phyloP scores from a whole-genome alignment of 2,888 invertebrate species.

The Cantharis lateralis region DNA sequence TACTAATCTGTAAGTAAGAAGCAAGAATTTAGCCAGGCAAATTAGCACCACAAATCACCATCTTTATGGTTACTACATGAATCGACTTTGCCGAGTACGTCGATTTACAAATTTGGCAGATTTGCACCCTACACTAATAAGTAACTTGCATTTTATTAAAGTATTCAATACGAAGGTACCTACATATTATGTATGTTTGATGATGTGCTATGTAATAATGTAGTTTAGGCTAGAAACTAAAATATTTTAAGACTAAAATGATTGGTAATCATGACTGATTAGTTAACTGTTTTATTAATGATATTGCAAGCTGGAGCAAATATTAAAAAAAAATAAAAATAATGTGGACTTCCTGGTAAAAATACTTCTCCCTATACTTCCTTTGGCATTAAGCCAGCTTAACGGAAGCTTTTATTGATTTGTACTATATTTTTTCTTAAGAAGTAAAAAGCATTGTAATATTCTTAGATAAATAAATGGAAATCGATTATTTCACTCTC shows the following conservation, averaged over 20 bases:
- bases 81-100: background rate
- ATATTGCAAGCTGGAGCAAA: background rate
- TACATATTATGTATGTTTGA: no score
- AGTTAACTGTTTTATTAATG: background rate
- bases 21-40: background rate
- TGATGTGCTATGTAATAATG: background rate
- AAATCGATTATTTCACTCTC: background rate
- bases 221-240: background rate
- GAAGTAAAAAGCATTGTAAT: background rate
- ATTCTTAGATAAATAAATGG: background rate
- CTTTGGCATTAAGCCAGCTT: background rate
- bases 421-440: background rate
- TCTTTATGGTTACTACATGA: background rate
- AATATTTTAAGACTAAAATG: background rate
- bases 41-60: background rate
- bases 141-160: background rate
- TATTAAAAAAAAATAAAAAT: background rate
- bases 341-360: background rate
- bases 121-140: background rate
- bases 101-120: background rate
- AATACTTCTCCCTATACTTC: background rate
- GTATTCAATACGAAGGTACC: background rate
- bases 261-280: background rate
- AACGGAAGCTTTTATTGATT: background rate
- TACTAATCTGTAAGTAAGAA: constrained; percentile 77